Evolutionary conservation across 2,888 invertebrate genomes (phyloP).

Genomic region (Drepanosiphum platanoidis): DNA sequence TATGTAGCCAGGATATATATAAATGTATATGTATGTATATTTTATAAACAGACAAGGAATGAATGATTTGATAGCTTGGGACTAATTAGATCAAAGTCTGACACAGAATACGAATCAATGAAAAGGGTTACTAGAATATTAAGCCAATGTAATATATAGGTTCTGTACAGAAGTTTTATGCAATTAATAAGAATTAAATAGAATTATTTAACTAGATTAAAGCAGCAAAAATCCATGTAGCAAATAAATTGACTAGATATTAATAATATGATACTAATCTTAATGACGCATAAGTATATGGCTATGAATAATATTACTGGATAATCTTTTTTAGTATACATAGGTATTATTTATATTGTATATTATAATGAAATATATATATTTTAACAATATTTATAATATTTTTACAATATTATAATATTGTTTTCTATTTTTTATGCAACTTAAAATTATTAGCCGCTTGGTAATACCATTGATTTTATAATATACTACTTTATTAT

Average conservation of each 20-base stretch:
- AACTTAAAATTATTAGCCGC: background rate
- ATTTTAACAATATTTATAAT: too few species aligned
- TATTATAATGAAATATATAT: too few species aligned
- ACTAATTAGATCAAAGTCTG: constrained; percentile 21
- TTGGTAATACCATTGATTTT: too few species aligned
- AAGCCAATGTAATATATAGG: background rate
- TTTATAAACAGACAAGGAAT: background rate
- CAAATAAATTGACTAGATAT: too few species aligned
- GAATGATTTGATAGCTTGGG: background rate
- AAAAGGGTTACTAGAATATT: background rate
- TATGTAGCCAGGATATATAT: background rate
- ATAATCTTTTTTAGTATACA: too few species aligned
- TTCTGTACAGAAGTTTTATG: background rate
- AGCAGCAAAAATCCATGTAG: background rate
- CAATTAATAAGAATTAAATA: background rate
- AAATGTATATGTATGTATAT: background rate
- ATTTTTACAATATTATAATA: too few species aligned
- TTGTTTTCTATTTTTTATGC: background rate
- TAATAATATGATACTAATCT: too few species aligned
- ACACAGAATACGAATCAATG: background rate
- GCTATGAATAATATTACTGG: too few species aligned
- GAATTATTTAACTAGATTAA: background rate
- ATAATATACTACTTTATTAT: too few species aligned
- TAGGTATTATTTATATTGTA: too few species aligned
- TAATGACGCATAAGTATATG: too few species aligned